Evolutionary conservation across 2,888 invertebrate genomes (phyloP).

Genomic region (Alloplasta piceator): DNA sequence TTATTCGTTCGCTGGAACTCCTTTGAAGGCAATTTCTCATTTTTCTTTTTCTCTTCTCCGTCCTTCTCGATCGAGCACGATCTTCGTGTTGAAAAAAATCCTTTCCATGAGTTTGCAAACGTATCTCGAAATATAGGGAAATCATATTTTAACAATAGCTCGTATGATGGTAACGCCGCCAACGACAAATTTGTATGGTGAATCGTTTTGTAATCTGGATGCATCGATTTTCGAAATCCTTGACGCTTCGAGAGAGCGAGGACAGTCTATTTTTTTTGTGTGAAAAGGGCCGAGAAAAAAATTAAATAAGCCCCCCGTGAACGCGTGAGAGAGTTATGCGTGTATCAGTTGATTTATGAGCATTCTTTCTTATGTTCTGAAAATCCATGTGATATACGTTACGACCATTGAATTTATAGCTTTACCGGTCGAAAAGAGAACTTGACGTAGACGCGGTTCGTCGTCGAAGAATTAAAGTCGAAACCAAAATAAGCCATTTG

Average conservation of each 20-base stretch:
- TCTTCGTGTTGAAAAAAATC: too few species aligned
- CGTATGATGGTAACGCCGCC: too few species aligned
- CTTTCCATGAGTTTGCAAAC: too few species aligned
- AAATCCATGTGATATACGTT: conserved; percentile 61
- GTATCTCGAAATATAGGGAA: too few species aligned
- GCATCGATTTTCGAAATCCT: too few species aligned
- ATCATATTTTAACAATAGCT: too few species aligned
- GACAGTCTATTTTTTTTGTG: conserved; percentile 36
- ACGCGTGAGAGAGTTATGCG: conserved; percentile 57
- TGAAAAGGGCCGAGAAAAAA: conserved; percentile 63
- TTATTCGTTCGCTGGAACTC: conserved; percentile 16
- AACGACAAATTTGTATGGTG: too few species aligned
- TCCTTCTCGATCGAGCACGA: conserved; percentile 40
- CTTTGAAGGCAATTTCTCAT: too few species aligned
- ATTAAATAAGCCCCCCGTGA: conserved; percentile 59
- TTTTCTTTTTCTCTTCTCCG: conserved; percentile 26
- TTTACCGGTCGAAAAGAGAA: conserved; percentile 48
- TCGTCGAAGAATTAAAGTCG: conserved; percentile 48
- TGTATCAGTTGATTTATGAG: conserved; percentile 60
- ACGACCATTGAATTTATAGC: conserved; percentile 59
- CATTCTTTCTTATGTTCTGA: conserved; percentile 66
- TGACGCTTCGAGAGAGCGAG: too few species aligned
- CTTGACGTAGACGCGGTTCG: conserved; percentile 58
- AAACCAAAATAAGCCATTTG: conserved; percentile 9
- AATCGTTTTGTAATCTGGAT: too few species aligned